These are phyloP conservation scores for Magallana gigas DNA, from an alignment of 1,140 invertebrate genomes.

Conservation along the genomic window DNA sequence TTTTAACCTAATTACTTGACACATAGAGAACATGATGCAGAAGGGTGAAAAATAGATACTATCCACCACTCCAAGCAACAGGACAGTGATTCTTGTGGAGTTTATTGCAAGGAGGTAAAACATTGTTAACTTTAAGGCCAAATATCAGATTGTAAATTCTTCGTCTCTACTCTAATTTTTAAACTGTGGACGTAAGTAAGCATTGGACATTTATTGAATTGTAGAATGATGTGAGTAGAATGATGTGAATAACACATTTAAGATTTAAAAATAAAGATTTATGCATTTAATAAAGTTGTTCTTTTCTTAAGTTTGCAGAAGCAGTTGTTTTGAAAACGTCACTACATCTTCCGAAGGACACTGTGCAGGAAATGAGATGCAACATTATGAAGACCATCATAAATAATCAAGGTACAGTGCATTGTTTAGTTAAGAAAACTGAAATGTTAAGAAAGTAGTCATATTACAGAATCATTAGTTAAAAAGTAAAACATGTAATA, in stretches of 20 bases:
- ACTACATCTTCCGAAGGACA: background rate
- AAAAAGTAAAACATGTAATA: background rate
- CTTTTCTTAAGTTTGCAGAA: background rate
- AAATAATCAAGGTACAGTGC: background rate
- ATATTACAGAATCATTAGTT: background rate
- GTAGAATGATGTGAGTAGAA: background rate
- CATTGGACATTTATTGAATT: background rate
- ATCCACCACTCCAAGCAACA: slow-evolving; percentile 13
- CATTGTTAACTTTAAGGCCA: too few species aligned
- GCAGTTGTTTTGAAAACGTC: background rate
- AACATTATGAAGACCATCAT: background rate
- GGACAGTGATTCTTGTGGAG: background rate
- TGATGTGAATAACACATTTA: background rate
- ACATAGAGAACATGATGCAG: background rate
- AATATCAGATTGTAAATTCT: too few species aligned
- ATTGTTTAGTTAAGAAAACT: background rate
- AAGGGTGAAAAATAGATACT: background rate
- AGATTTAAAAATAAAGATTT: background rate
- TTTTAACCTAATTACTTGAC: background rate
- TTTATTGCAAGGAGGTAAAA: too few species aligned
- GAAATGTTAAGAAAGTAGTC: background rate
- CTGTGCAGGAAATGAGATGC: background rate
- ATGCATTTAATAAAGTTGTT: background rate
- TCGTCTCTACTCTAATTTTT: background rate
- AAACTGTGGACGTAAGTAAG: background rate